phyloP scores from a whole-genome alignment of 2,113 vertebrate species.

The Lasiurus borealis region DNA sequence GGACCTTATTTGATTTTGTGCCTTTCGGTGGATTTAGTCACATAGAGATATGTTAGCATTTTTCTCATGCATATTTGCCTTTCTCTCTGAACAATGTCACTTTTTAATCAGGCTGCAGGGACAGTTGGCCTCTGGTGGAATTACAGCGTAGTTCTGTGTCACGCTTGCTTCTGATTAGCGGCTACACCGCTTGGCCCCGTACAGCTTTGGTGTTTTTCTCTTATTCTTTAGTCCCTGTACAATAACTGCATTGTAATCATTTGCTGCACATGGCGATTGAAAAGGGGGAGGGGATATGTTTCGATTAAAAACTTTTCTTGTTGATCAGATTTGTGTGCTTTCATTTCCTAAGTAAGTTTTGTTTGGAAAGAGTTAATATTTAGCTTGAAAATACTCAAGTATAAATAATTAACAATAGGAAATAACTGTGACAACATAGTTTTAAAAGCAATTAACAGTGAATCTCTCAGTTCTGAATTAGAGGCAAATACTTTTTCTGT shows the following conservation, averaged over 20 bases:
- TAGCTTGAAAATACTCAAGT: not conserved
- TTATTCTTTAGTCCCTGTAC: not conserved
- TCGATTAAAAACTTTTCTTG: not conserved
- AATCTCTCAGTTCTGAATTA: not conserved
- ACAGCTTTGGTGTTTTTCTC: constrained; percentile 2
- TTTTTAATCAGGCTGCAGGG: constrained; percentile 47
- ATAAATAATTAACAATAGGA: not conserved
- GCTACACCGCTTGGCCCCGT: not conserved
- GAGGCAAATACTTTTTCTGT: not conserved
- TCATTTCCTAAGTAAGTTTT: constrained; percentile 22
- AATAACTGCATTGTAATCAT: not conserved
- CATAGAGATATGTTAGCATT: not conserved
- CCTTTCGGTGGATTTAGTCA: not conserved
- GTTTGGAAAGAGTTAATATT: constrained; percentile 1
- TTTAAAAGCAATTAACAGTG: not conserved
- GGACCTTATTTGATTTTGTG: constrained; percentile 16
- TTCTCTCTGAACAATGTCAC: constrained; percentile 32
- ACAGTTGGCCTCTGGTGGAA: not conserved
- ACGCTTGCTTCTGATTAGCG: constrained; percentile 49
- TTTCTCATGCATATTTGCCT: not conserved
- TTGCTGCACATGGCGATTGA: not conserved
- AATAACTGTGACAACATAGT: not conserved
- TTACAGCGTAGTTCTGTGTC: constrained; percentile 18
- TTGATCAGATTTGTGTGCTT: constrained; percentile 6
- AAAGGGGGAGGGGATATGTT: not conserved